These are phyloP conservation scores for Toxotes lorentzi DNA, from an alignment of 2,797 vertebrate species.

Conservation along the genomic window DNA sequence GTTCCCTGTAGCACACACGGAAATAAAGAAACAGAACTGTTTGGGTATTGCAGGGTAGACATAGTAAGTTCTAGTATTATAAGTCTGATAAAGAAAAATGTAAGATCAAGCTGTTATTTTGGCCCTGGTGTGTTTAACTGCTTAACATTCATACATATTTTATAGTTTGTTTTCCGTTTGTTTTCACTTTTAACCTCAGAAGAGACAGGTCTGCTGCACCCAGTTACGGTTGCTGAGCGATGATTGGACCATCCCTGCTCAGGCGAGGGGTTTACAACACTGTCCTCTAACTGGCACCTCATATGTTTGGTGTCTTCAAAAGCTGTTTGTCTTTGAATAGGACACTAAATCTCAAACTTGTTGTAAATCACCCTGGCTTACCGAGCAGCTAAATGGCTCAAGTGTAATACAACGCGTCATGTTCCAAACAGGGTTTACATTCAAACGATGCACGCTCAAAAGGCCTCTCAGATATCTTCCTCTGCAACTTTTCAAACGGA, in stretches of 20 bases:
- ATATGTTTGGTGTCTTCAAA: conserved; percentile 19
- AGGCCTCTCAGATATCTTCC: conserved; percentile 56
- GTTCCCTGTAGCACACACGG: too few relatives aligned
- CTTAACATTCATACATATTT: too few relatives aligned
- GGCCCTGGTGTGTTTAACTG: too few relatives aligned
- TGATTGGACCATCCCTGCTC: neutral
- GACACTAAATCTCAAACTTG: conserved; percentile 20
- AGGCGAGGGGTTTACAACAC: neutral
- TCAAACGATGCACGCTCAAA: conserved; percentile 54
- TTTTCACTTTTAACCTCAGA: too few relatives aligned
- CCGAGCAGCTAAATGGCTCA: conserved; percentile 44
- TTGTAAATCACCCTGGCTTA: conserved; percentile 48
- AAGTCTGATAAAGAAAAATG: too few relatives aligned
- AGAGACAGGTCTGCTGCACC: neutral
- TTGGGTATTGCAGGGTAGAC: too few relatives aligned
- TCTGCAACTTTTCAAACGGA: conserved; percentile 60
- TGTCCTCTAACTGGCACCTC: neutral
- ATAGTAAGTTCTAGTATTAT: too few relatives aligned
- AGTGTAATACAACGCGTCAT: neutral
- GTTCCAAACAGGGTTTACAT: conserved; percentile 51
- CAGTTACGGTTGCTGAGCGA: neutral
- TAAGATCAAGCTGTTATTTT: too few relatives aligned
- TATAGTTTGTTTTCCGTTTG: too few relatives aligned
- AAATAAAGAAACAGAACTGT: too few relatives aligned
- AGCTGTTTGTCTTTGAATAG: conserved; percentile 48